Conservation (phyloP, 2,113 vertebrate species). For the Seriola rivoliana region DNA sequence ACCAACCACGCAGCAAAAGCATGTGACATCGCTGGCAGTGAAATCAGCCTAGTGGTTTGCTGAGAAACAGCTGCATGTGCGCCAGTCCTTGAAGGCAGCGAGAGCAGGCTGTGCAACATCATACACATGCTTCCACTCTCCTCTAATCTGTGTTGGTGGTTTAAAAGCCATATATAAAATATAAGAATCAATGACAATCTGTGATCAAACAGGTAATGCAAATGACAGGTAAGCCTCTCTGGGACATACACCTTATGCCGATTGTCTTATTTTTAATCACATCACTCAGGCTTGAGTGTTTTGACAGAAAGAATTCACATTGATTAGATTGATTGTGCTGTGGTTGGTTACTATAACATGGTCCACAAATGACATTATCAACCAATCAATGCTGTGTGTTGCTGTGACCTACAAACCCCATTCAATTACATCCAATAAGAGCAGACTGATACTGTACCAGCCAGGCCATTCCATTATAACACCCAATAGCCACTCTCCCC, state of each 20-base stretch:
- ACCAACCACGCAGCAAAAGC: slow-evolving; percentile 39
- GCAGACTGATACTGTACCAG: slow-evolving; percentile 24
- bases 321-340: slow-evolving; percentile 35
- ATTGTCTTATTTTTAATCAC: not conserved
- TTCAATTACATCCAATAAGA: slow-evolving; percentile 52
- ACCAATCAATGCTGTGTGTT: slow-evolving; percentile 61
- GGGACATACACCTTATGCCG: not conserved
- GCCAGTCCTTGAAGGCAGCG: slow-evolving; percentile 23
- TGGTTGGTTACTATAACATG: slow-evolving; percentile 30
- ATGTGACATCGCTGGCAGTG: slow-evolving; percentile 10
- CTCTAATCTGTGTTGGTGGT: slow-evolving; percentile 3
- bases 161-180: not conserved
- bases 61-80: slow-evolving; percentile 16
- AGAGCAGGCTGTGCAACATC: not conserved
- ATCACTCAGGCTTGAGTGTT: not conserved
- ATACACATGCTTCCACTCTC: not conserved
- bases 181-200: not conserved
- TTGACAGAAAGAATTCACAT: slow-evolving; percentile 15
- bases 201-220: not conserved
- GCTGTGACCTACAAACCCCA: slow-evolving; percentile 70
- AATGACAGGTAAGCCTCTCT: not conserved
- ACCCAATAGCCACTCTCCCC: not conserved
- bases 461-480: not conserved
- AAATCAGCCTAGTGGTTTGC: slow-evolving; percentile 21
- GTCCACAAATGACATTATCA: slow-evolving; percentile 45